phyloP scores from a whole-genome alignment of 2,888 invertebrate species.

The Stenichneumon culpator region DNA sequence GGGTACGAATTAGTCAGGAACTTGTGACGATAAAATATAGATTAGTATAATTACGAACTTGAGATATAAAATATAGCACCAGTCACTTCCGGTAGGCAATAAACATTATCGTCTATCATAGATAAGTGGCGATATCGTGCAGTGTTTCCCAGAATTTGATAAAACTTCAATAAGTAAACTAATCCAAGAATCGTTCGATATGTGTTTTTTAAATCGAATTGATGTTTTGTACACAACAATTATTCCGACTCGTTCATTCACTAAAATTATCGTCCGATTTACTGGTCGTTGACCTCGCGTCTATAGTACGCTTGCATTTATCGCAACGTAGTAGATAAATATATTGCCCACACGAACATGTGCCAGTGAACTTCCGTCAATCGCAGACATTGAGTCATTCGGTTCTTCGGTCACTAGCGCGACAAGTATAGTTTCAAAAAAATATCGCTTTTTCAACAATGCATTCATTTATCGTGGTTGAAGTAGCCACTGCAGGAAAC shows the following conservation, averaged over 20 bases:
- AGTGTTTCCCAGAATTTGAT: neutral
- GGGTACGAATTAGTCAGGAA: neutral
- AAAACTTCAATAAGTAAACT: neutral
- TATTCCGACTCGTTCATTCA: neutral
- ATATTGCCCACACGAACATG: neutral
- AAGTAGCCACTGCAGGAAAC: neutral
- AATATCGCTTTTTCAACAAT: neutral
- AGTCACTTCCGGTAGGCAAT: neutral
- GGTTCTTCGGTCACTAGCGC: neutral
- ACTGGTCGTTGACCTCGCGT: conserved; percentile 4
- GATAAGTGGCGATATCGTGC: too few relatives aligned
- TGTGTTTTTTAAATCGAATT: neutral
- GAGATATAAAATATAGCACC: neutral
- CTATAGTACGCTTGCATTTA: neutral
- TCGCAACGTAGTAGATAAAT: conserved; percentile 4
- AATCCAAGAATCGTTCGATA: neutral
- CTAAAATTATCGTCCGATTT: conserved; percentile 4
- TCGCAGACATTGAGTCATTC: conserved; percentile 3
- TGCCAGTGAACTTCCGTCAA: neutral
- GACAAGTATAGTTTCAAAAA: neutral
- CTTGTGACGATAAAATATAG: neutral
- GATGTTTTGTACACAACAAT: neutral
- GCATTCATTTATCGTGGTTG: neutral
- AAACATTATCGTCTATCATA: neutral
- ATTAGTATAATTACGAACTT: neutral